phyloP scores from a whole-genome alignment of 2,797 vertebrate species.

The Rhabdophis nuchalis region DNA sequence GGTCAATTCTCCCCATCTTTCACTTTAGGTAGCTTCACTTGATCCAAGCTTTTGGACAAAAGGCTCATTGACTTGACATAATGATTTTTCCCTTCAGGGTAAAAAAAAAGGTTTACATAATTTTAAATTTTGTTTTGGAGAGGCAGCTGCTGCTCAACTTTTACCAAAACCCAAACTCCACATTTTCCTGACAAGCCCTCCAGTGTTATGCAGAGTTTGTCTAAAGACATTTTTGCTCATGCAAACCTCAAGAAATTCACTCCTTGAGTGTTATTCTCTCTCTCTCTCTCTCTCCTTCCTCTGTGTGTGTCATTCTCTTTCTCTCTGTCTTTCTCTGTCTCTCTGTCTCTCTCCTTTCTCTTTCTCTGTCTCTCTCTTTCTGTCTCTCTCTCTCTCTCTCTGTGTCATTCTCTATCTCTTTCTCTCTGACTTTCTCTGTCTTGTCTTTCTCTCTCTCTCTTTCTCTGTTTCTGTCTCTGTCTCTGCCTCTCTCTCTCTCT shows the following conservation, averaged over 20 bases:
- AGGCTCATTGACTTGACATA: slow-evolving; percentile 47
- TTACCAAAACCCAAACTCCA: slow-evolving; percentile 43
- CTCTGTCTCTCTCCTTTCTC: too few species aligned
- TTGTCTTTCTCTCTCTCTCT: too few species aligned
- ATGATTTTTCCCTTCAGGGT: slow-evolving; percentile 57
- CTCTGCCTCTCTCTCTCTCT: slow-evolving; percentile 47
- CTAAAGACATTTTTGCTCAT: slow-evolving; percentile 37
- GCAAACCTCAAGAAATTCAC: slow-evolving; percentile 22
- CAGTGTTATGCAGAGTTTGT: slow-evolving; percentile 54
- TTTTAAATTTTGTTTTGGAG: slow-evolving; percentile 28
- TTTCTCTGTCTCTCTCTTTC: too few species aligned
- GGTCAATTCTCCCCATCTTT: slow-evolving; percentile 8
- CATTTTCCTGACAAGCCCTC: slow-evolving; percentile 50
- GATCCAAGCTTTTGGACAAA: slow-evolving; percentile 45
- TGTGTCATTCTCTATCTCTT: too few species aligned
- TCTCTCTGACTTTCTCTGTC: too few species aligned
- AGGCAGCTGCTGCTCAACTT: slow-evolving; percentile 13
- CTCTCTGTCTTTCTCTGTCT: too few species aligned
- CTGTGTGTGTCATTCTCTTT: too few species aligned
- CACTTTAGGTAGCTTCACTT: slow-evolving; percentile 24
- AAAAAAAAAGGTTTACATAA: slow-evolving; percentile 54
- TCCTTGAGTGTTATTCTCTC: slow-evolving; percentile 68
- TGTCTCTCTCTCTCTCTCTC: too few species aligned
- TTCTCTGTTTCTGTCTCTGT: too few species aligned
- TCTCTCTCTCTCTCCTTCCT: too few species aligned